Evolutionary conservation across 2,113 vertebrate species (phyloP).

Genomic region (Athene noctua): DNA sequence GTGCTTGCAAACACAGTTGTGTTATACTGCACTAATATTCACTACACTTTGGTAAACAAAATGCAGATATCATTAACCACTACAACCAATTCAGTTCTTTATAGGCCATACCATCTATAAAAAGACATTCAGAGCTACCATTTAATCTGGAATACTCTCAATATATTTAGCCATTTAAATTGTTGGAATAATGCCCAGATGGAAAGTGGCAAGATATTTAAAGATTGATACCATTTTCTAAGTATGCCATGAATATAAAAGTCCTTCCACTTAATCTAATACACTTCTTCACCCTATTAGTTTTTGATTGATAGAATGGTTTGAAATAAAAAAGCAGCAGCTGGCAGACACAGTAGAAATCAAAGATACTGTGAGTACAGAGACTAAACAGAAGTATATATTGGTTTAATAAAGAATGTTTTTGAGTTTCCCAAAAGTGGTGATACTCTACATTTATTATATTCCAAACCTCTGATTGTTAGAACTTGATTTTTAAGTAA

Average conservation of each 20-base stretch:
- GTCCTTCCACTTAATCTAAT: conserved; percentile 44
- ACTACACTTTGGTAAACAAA: background rate
- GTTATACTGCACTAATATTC: background rate
- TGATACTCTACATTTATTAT: background rate
- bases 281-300: background rate
- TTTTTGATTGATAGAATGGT: conserved; percentile 25
- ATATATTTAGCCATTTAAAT: conserved; percentile 52
- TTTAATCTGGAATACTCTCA: conserved; percentile 42
- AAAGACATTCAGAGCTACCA: background rate
- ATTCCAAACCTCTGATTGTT: background rate
- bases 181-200: conserved; percentile 40
- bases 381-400: background rate
- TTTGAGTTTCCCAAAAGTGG: background rate
- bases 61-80: background rate
- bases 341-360: background rate
- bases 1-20: background rate
- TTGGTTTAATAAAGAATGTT: background rate
- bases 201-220: conserved; percentile 45
- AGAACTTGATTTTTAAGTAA: background rate
- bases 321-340: conserved; percentile 30
- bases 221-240: conserved; percentile 44
- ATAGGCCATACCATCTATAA: background rate
- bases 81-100: background rate
- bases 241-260: conserved; percentile 39
- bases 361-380: background rate